Conservation (phyloP, 2,113 vertebrate genomes). For the Dissostichus mawsoni region DNA sequence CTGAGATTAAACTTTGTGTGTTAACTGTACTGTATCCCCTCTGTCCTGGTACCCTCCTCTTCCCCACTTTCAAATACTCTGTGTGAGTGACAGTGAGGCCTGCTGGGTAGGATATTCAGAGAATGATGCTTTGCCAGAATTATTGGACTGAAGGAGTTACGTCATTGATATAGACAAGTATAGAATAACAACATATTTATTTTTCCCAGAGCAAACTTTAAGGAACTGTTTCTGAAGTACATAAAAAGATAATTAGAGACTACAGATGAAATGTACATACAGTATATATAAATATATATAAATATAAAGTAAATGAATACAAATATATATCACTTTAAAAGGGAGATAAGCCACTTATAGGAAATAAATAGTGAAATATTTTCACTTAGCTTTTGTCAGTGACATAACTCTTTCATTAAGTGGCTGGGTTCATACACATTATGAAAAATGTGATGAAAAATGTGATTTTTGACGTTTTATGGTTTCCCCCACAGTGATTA, state of each 20-base stretch:
- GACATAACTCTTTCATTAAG: conserved; percentile 77
- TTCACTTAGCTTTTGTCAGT: conserved; percentile 61
- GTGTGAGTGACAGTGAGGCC: conserved; percentile 63
- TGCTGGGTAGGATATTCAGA: conserved; percentile 54
- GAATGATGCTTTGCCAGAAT: conserved; percentile 39
- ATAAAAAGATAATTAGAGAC: conserved; percentile 56
- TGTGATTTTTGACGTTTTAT: conserved; percentile 41
- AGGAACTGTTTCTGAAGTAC: conserved; percentile 47
- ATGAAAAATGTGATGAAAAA: conserved; percentile 4
- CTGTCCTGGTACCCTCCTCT: conserved; percentile 26
- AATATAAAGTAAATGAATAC: conserved; percentile 56
- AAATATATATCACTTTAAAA: conserved; percentile 53
- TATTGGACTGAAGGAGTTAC: conserved; percentile 70
- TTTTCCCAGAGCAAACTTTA: conserved; percentile 67
- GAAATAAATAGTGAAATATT: conserved; percentile 34
- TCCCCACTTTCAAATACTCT: conserved; percentile 59
- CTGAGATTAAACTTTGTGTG: conserved; percentile 78
- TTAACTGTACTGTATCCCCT: conserved; percentile 74
- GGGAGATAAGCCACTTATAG: conserved; percentile 68
- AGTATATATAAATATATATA: conserved; percentile 54
- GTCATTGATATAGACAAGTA: conserved; percentile 64
- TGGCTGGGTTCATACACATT: conserved; percentile 63
- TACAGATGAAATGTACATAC: conserved; percentile 66
- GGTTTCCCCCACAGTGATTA: conserved; percentile 37
- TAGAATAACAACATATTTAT: conserved; percentile 58